Conservation (phyloP, 2,888 invertebrate species). For the Clistopyga incitator region DNA sequence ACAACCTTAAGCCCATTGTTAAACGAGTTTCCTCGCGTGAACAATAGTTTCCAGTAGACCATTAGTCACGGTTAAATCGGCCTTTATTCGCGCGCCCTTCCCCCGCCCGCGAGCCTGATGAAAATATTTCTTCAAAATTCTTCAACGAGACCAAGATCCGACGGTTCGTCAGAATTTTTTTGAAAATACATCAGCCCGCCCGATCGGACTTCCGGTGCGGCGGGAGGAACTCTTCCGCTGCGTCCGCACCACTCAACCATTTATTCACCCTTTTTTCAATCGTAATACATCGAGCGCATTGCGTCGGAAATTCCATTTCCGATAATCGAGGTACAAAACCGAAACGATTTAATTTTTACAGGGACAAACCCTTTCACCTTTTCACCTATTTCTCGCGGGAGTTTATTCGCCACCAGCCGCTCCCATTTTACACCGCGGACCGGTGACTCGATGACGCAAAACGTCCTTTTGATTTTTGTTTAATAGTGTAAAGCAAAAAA, state of each 20-base stretch:
- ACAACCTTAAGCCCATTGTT: constrained; percentile 33
- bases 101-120: too few species aligned
- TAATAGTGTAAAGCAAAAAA: constrained; percentile 8
- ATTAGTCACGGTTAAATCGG: constrained; percentile 28
- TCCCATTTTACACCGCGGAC: constrained; percentile 6
- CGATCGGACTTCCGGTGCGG: background rate
- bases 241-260: background rate
- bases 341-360: constrained; percentile 35
- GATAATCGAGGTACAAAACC: constrained; percentile 37
- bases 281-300: constrained; percentile 5
- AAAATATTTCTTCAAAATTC: constrained; percentile 2
- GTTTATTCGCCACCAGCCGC: background rate
- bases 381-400: constrained; percentile 10
- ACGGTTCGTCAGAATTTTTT: background rate
- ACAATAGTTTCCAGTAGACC: background rate
- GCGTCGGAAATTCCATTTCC: constrained; percentile 35
- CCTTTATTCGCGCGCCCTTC: background rate
- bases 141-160: background rate
- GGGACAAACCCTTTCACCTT: background rate
- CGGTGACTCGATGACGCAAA: constrained; percentile 30
- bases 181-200: background rate
- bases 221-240: background rate
- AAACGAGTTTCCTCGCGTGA: constrained; percentile 29
- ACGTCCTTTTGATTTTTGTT: constrained; percentile 1
- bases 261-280: constrained; percentile 1